Evolutionary conservation across 1,140 invertebrate species (phyloP).

Genomic region (Philopotamus ludificatus): DNA sequence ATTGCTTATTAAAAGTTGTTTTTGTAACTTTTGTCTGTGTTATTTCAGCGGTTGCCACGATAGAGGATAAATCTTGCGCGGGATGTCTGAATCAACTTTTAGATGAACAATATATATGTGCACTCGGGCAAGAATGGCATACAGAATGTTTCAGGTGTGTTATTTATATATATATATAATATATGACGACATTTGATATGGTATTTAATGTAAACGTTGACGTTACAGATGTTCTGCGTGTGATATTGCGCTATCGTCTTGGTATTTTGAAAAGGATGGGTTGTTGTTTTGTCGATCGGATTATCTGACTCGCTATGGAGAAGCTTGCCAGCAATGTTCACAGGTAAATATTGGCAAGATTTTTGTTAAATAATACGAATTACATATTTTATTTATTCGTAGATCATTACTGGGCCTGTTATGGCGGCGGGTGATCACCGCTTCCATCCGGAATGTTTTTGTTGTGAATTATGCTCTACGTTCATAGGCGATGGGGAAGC

Average conservation of each 20-base stretch:
- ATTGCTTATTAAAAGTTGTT: no score
- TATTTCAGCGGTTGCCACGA: no score
- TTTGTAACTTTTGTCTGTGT: no score
- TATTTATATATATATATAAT: neutral
- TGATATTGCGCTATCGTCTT: constrained; percentile 77
- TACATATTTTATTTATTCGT: constrained; percentile 14
- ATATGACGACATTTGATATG: neutral
- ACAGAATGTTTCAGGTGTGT: constrained; percentile 79
- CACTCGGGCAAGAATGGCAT: constrained; percentile 82
- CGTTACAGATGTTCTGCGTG: constrained; percentile 79
- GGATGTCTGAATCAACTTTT: constrained; percentile 73
- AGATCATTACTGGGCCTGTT: constrained; percentile 86
- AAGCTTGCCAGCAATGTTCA: constrained; percentile 83
- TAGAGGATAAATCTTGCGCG: constrained; percentile 59
- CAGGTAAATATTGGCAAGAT: constrained; percentile 62
- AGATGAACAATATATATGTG: constrained; percentile 75
- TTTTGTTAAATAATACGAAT: neutral
- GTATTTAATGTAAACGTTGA: constrained; percentile 35
- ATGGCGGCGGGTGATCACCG: constrained; percentile 93
- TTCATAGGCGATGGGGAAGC: constrained; percentile 91
- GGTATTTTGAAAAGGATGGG: constrained; percentile 93
- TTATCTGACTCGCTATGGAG: constrained; percentile 85
- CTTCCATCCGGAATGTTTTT: constrained; percentile 95
- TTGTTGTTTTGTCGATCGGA: constrained; percentile 86
- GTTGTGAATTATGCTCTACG: constrained; percentile 75